Evolutionary conservation across 1,140 invertebrate genomes (phyloP), one percentile per base, ranked within the genome.

Genomic region (Hycleus phaleratus): DNA sequence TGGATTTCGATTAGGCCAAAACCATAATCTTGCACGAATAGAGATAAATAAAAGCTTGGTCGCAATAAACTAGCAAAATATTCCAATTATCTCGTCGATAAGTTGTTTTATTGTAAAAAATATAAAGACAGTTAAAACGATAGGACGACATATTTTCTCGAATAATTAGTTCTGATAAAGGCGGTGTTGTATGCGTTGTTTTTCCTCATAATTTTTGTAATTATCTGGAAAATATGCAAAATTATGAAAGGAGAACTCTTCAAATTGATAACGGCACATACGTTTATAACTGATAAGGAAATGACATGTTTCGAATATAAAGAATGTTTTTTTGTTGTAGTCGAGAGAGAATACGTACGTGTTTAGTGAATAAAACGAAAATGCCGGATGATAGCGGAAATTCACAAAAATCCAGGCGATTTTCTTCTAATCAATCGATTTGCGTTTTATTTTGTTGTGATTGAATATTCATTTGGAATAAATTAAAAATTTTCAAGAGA

Each of bases 151-250:
- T 55, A 58, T 62, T 59, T 62, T 62, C 60, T 59, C 56, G 60
- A 50, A 62, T 62, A 62, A 62, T 62, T 59, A 62, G 57, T 52
- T 56, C 4, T 32, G 60, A 62, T 62, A 62, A 49, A 38, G 57
- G 46, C 38, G 24, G 11, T 52, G 56, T 62, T 32, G 3, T 32
- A 32, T 6, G 6, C 6, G 26, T 32, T 32, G 26, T 32, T 62
- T 62, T 32, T 62, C 55, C 60, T 57, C 60, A 62, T 59, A 53
- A 53, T 53, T 62, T 62, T 57, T 54, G 54, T 56, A 47, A 50
- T 62, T 62, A 62, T 62, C 60, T 52, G 60, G 59, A 59, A 5
- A 62, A 62, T 59, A 62, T 62, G 56, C 52, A 59, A 62, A 59
- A 59, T 26, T 62, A 62, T 62, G 60, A 62, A 62, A 62, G 48